Conservation (phyloP, 2,797 vertebrate species). For the Limosa lapponica region DNA sequence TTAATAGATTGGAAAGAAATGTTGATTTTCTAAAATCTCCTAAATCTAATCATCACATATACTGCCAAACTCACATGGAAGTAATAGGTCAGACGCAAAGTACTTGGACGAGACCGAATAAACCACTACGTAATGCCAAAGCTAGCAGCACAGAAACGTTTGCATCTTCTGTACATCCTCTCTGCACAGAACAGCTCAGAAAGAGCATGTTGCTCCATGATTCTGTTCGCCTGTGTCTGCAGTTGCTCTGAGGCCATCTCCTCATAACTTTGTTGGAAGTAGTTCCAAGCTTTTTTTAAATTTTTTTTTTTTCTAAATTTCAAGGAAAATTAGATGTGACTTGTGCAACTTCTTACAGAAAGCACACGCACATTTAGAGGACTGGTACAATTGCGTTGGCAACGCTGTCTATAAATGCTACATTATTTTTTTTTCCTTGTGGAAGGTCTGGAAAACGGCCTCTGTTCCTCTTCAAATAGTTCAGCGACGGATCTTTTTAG, state of each 20-base stretch:
- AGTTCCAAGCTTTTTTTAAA: background rate
- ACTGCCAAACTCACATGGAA: background rate
- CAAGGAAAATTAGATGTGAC: background rate
- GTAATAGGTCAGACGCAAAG: background rate
- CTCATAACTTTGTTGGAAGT: background rate
- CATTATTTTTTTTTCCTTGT: background rate
- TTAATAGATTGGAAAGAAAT: background rate
- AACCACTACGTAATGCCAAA: background rate
- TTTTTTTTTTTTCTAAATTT: background rate
- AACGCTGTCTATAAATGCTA: background rate
- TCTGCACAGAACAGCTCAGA: background rate
- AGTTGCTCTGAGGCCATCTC: background rate
- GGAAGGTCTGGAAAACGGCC: background rate
- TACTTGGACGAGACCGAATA: background rate
- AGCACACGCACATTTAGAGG: background rate
- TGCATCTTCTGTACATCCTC: background rate
- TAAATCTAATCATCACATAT: background rate
- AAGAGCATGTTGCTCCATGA: background rate
- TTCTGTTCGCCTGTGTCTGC: background rate
- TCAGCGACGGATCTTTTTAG: background rate
- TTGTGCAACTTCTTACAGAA: slow-evolving; percentile 14
- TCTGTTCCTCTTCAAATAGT: background rate
- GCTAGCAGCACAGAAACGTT: background rate
- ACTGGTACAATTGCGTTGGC: background rate
- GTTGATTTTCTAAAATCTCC: background rate